Evolutionary conservation across 2,888 invertebrate genomes (phyloP).

Genomic region (Phengaris arion): DNA sequence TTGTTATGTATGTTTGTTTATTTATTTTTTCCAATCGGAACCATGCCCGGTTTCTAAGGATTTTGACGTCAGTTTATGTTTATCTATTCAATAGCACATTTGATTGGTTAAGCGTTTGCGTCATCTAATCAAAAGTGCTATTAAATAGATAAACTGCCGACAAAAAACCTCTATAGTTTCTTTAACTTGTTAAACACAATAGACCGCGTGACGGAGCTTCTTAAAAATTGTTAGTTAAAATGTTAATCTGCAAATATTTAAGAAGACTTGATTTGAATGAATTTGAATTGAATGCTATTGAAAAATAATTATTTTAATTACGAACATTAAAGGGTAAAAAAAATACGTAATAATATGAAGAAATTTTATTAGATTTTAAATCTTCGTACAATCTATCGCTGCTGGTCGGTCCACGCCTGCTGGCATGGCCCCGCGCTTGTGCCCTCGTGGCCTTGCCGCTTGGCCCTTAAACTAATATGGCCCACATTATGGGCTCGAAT

Average conservation of each 20-base stretch:
- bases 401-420: constrained; percentile 16
- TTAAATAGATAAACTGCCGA: no score
- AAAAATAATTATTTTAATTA: neutral
- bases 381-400: constrained; percentile 41
- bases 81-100: no score
- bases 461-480: neutral
- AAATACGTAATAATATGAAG: constrained; percentile 41
- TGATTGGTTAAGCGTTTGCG: no score
- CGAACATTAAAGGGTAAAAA: constrained; percentile 32
- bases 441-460: constrained; percentile 21
- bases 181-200: no score
- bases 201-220: no score
- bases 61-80: no score
- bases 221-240: no score
- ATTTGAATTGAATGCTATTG: neutral
- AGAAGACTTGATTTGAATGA: no score
- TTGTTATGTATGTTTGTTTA: neutral
- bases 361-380: constrained; percentile 60
- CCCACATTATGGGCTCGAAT: neutral
- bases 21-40: neutral
- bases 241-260: no score
- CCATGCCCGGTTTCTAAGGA: no score
- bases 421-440: constrained; percentile 35
- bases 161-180: no score
- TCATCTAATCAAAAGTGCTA: no score